Evolutionary conservation across 1,140 invertebrate genomes (phyloP), one percentile per base, ranked within the genome.

Genomic region (Anastatus disparis): DNA sequence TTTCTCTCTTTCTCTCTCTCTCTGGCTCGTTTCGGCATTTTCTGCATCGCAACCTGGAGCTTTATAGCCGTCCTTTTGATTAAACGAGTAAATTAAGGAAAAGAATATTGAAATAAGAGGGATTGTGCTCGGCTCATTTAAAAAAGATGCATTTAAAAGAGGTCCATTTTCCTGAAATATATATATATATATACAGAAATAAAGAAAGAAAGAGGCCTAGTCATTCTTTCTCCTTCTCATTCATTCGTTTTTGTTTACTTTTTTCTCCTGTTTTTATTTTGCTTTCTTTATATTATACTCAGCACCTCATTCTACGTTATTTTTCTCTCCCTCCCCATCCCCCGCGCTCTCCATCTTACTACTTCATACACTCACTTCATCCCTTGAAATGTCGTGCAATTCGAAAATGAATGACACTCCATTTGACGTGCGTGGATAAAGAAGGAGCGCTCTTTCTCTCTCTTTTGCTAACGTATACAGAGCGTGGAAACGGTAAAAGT

Each of bases 401-500:
- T 75, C 64, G 71, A 75, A 74, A 78, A 78, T 78, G 77, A 76
- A 76, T 74, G 71, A 72, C 70, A 75, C 72, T 78, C 64, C 65
- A 76, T 73, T 76, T 61, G 68, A 74, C 72, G 64, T 74, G 58
- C 68, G 64, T 56, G 65, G 65, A 66, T 65, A 42, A 70, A 52
- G 66, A 71, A 67, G 38, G 67, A 59, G 56, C 38, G 20, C 29
- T n/a, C n/a, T n/a, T n/a, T n/a, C n/a, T n/a, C n/a, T n/a, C n/a
- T n/a, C n/a, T n/a, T n/a, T n/a, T n/a, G n/a, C n/a, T n/a, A n/a
- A n/a, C n/a, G n/a, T n/a, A n/a, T n/a, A n/a, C n/a, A 50, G 38
- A 15, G 15, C 24, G 63, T 2, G 9, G 24, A 53, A 44, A 63
- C 40, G 53, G 53, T 73, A 61, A 68, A 63, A 67, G 58, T 66